These are phyloP conservation scores for Drosophila nannoptera DNA, from an alignment of 1,140 invertebrate genomes.

Conservation along the genomic window DNA sequence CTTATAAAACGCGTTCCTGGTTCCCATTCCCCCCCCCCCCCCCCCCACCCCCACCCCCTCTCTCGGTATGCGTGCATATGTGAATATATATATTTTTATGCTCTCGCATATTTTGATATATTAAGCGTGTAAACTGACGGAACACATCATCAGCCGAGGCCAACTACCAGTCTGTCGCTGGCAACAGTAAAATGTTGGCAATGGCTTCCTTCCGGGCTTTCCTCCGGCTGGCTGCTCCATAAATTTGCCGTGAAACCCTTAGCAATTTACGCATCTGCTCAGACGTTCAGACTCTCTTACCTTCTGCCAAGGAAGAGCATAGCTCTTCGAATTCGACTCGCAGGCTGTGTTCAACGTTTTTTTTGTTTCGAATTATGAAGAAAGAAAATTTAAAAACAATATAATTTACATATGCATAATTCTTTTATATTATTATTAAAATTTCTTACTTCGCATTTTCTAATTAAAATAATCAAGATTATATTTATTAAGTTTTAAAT, in stretches of 20 bases:
- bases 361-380: too few relatives aligned
- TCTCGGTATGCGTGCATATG: too few relatives aligned
- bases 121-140: constrained; percentile 43
- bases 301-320: background rate
- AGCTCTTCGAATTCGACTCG: background rate
- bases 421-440: too few relatives aligned
- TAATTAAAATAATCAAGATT: too few relatives aligned
- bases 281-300: constrained; percentile 6
- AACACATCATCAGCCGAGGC: constrained; percentile 38
- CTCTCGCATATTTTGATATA: constrained; percentile 51
- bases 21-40: background rate
- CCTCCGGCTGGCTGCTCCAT: constrained; percentile 23
- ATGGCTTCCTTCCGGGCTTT: constrained; percentile 2
- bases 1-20: constrained; percentile 37
- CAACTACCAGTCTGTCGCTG: constrained; percentile 4
- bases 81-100: constrained; percentile 4
- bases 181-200: constrained; percentile 5
- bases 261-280: constrained; percentile 31
- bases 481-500: too few relatives aligned
- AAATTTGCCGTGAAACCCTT: constrained; percentile 49
- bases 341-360: too few relatives aligned
- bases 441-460: too few relatives aligned
- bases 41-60: too few relatives aligned
- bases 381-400: too few relatives aligned
- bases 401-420: too few relatives aligned